Percentiles rank a stretch among this genome's conserved stretches.
These are phyloP conservation scores for Alviniconcha strummeri DNA, from an alignment of 2,888 invertebrate species.

Conservation along the genomic window DNA sequence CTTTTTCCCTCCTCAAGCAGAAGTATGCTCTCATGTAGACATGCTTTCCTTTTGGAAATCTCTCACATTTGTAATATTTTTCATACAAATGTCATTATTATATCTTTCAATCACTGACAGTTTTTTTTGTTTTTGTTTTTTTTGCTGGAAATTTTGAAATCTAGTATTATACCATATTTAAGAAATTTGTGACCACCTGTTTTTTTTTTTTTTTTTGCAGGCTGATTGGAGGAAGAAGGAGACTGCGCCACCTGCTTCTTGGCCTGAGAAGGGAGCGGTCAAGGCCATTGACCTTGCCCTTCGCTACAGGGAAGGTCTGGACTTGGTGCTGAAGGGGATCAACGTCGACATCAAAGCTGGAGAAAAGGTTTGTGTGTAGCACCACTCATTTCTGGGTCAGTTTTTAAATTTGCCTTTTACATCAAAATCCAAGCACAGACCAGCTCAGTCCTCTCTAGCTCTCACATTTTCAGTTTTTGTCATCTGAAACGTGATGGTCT, in stretches of 20 bases:
- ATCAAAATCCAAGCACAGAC: not conserved
- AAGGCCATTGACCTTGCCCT: constrained; percentile 65
- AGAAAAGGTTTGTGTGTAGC: constrained; percentile 62
- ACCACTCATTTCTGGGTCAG: not conserved
- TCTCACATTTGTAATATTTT: no score
- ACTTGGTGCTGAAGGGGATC: constrained; percentile 62
- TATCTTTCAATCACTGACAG: no score
- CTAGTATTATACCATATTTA: no score
- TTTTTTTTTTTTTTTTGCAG: constrained; percentile 51
- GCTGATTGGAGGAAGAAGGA: constrained; percentile 60
- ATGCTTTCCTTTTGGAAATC: no score
- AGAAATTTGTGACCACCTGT: no score
- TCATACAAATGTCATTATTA: no score
- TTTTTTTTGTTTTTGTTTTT: no score
- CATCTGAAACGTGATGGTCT: not conserved
- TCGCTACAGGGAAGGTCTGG: constrained; percentile 64
- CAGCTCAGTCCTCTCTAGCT: not conserved
- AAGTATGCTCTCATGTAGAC: no score
- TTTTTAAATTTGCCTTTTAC: not conserved
- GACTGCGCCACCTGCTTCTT: constrained; percentile 53
- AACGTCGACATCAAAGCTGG: constrained; percentile 53
- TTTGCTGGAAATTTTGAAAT: no score
- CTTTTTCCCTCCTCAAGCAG: no score
- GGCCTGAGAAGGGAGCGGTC: constrained; percentile 68
- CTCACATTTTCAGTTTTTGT: not conserved